phyloP scores from a whole-genome alignment of 2,797 vertebrate genomes.

The Australoheros facetus region DNA sequence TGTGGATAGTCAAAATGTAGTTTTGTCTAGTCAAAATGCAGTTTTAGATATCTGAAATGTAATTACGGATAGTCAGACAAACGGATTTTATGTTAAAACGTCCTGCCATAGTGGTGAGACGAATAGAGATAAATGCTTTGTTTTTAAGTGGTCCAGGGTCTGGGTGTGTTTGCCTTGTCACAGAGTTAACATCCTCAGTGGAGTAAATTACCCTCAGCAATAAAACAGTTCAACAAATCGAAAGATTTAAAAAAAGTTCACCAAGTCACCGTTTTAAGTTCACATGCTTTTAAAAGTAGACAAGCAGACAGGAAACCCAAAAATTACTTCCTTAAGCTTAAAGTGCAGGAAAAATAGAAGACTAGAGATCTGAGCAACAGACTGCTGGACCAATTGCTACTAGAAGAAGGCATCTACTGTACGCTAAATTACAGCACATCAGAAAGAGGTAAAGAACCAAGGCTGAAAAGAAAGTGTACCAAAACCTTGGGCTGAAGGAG shows the following conservation, averaged over 20 bases:
- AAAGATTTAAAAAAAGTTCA: conserved; percentile 33
- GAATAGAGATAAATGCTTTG: background rate
- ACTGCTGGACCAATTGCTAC: conserved; percentile 1
- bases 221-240: background rate
- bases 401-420: background rate
- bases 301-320: background rate
- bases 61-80: too few species aligned
- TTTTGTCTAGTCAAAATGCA: too few species aligned
- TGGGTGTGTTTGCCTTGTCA: background rate
- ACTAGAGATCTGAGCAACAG: background rate
- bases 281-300: conserved; percentile 3
- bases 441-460: background rate
- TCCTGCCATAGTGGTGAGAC: conserved; percentile 7
- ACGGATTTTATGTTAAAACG: too few species aligned
- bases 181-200: conserved; percentile 6
- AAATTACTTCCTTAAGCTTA: conserved; percentile 4
- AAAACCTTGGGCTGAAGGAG: background rate
- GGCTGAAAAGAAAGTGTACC: background rate
- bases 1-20: too few species aligned
- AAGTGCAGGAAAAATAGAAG: background rate
- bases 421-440: background rate
- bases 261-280: conserved; percentile 12
- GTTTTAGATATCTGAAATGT: too few species aligned
- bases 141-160: background rate
- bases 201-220: conserved; percentile 24